Conservation (phyloP, 2,113 vertebrate genomes). For the Atherinomorus stipes region DNA sequence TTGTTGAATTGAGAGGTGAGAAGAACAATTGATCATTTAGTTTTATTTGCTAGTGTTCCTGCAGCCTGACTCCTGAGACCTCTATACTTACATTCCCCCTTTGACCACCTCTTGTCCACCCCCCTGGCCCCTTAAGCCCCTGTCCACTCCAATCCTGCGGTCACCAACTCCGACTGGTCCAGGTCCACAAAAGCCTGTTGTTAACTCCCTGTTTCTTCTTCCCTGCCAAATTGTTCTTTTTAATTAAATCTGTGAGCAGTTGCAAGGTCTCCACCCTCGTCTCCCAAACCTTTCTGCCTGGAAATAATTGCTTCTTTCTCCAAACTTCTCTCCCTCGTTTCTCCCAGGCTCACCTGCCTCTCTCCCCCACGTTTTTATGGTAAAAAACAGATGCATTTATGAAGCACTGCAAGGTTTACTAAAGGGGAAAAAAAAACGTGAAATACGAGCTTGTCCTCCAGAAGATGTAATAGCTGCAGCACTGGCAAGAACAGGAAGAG, state of each 20-base stretch:
- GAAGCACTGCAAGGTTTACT: conserved; percentile 40
- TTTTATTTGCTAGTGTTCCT: conserved; percentile 57
- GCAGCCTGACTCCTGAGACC: conserved; percentile 29
- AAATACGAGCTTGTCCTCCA: conserved; percentile 51
- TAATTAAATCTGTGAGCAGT: conserved; percentile 46
- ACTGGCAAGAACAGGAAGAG: conserved; percentile 50
- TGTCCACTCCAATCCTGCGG: conserved; percentile 13
- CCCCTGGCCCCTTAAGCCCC: conserved; percentile 7
- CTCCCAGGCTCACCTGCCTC: not conserved
- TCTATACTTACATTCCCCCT: conserved; percentile 33
- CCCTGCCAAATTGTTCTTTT: conserved; percentile 20
- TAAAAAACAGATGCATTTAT: conserved; percentile 70
- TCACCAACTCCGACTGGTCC: not conserved
- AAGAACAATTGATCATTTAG: conserved; percentile 66
- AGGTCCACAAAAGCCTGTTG: conserved; percentile 28
- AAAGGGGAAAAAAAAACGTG: conserved; percentile 39
- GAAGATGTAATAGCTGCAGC: conserved; percentile 45
- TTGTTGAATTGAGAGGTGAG: conserved; percentile 52
- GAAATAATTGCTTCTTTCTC: conserved; percentile 31
- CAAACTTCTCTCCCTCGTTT: not conserved
- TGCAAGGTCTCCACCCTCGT: conserved; percentile 8
- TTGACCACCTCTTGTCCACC: conserved; percentile 3
- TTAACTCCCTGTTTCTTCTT: conserved; percentile 6
- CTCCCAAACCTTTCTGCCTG: conserved; percentile 22
- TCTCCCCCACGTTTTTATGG: conserved; percentile 2